Percentiles rank a stretch among this genome's conserved stretches.
phyloP scores from a whole-genome alignment of 2,113 vertebrate species.

The Lamprologus lemairii region DNA sequence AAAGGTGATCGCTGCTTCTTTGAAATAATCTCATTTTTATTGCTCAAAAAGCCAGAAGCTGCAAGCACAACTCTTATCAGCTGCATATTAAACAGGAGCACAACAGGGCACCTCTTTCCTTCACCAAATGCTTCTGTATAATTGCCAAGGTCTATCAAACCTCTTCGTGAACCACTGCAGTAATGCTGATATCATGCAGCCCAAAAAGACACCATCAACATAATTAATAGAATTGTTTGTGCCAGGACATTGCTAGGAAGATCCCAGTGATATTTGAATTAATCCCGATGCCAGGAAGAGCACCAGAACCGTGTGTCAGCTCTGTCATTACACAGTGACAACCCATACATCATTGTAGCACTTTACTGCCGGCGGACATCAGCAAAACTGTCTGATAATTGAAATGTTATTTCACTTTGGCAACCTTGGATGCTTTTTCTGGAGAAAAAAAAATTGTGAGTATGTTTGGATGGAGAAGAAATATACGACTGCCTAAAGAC shows the following conservation, averaged over 20 bases:
- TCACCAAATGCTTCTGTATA: not conserved
- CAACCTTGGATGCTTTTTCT: not conserved
- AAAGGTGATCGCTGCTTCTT: not conserved
- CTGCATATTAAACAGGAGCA: not conserved
- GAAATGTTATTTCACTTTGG: conserved; percentile 25
- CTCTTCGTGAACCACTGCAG: conserved; percentile 32
- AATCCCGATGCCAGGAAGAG: not conserved
- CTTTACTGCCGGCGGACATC: not conserved
- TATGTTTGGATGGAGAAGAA: not conserved
- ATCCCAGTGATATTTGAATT: conserved; percentile 47
- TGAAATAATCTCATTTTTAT: not conserved
- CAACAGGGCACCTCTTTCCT: not conserved
- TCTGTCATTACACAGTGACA: conserved; percentile 32
- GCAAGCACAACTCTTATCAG: not conserved
- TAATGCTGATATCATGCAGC: conserved; percentile 1
- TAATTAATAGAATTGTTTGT: conserved; percentile 43
- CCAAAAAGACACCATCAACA: conserved; percentile 24
- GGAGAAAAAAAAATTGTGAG: not conserved
- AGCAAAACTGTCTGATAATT: conserved; percentile 11
- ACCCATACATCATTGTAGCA: conserved; percentile 27
- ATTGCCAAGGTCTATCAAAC: conserved; percentile 1
- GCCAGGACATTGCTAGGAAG: not conserved
- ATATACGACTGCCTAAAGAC: not conserved
- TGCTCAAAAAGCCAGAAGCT: not conserved
- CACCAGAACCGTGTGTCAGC: not conserved